These are phyloP conservation scores for Zoanthus solanderi DNA, from an alignment of 92 coral and sea anemone species.

Conservation along the genomic window DNA sequence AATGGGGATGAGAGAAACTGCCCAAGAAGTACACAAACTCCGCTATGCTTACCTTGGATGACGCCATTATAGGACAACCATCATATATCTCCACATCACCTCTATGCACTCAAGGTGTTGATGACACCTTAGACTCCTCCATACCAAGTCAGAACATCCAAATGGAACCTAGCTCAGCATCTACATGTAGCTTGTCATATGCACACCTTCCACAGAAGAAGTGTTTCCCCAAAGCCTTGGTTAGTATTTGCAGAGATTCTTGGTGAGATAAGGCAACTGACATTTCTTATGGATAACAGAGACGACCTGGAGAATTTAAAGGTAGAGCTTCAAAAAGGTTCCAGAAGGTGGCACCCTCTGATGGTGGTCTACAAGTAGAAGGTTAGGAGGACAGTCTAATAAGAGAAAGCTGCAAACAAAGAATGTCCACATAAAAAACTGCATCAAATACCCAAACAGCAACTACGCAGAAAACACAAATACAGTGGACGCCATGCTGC, in stretches of 20 bases:
- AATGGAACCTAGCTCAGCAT: conserved; percentile 12
- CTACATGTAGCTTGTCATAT: background rate
- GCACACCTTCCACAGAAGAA: conserved; percentile 30
- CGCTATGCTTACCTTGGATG: conserved; percentile 29
- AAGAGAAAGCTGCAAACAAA: conserved; percentile 37
- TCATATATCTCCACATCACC: background rate
- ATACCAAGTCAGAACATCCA: background rate
- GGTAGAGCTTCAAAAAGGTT: conserved; percentile 39
- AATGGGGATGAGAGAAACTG: conserved; percentile 46
- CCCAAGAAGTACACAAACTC: conserved; percentile 40
- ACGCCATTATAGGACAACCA: conserved; percentile 33
- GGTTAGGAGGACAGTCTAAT: conserved; percentile 13
- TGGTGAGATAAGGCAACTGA: background rate
- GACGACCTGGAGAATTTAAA: background rate
- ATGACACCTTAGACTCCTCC: background rate
- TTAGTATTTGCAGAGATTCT: conserved; percentile 22
- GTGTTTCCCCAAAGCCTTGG: conserved; percentile 32
- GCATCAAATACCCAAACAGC: conserved; percentile 19
- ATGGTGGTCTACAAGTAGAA: conserved; percentile 36
- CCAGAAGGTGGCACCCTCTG: conserved; percentile 41
- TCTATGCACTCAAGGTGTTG: background rate
- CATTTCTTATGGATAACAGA: background rate
- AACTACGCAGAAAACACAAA: conserved; percentile 28
- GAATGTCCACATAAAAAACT: conserved; percentile 24
- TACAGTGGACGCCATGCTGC: conserved; percentile 42